Evolutionary conservation across 2,113 vertebrate genomes (phyloP).

Genomic region (Phycodurus eques): DNA sequence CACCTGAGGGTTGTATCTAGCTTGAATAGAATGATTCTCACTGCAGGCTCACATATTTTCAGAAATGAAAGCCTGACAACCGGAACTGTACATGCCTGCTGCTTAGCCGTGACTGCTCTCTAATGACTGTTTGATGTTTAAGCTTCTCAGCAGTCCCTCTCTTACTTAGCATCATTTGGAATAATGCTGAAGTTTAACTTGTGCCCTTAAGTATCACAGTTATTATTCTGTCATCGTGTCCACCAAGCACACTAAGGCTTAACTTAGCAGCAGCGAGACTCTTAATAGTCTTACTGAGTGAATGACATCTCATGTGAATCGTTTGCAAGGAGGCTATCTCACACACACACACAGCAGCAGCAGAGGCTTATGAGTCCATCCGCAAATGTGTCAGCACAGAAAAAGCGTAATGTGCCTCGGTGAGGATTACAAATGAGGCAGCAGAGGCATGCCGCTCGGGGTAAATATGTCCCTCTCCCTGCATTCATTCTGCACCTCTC

Average conservation of each 20-base stretch:
- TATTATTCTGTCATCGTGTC: conserved; percentile 50
- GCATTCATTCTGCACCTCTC: conserved; percentile 33
- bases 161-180: conserved; percentile 26
- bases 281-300: conserved; percentile 52
- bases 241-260: conserved; percentile 50
- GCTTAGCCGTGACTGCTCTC: conserved; percentile 5
- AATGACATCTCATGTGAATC: conserved; percentile 44
- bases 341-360: conserved; percentile 19
- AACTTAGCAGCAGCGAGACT: conserved; percentile 47
- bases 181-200: conserved; percentile 45
- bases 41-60: background rate
- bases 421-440: conserved; percentile 55
- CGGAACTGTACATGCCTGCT: conserved; percentile 6
- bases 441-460: conserved; percentile 28
- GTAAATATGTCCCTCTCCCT: conserved; percentile 45
- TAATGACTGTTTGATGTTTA: conserved; percentile 47
- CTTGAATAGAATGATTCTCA: background rate
- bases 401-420: conserved; percentile 54
- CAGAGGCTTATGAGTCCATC: conserved; percentile 47
- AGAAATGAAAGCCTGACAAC: background rate
- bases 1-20: background rate
- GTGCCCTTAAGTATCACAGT: conserved; percentile 37
- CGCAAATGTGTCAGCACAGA: conserved; percentile 58
- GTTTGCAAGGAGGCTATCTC: conserved; percentile 33
- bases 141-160: conserved; percentile 25